Evolutionary conservation across 2,888 invertebrate genomes (phyloP).

Genomic region (Pterobdella sp.): DNA sequence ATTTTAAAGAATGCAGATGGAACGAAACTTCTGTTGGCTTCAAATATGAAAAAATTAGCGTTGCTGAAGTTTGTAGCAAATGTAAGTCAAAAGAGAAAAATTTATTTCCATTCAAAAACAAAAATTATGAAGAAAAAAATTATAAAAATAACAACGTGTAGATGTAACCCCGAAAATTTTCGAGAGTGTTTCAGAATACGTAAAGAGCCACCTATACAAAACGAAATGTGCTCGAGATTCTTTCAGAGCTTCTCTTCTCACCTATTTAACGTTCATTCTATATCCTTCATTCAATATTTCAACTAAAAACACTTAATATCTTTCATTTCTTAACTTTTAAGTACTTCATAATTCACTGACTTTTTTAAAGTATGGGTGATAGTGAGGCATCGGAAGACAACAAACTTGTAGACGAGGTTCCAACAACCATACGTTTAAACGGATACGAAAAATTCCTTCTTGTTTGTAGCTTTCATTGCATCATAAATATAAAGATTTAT

Average conservation of each 20-base stretch:
- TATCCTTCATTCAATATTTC: background rate
- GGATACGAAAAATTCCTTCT: conserved; percentile 21
- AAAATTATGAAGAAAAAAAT: background rate
- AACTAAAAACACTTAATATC: background rate
- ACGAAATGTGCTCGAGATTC: conserved; percentile 18
- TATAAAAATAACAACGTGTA: background rate
- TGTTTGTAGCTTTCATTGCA: background rate
- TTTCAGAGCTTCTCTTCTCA: conserved; percentile 15
- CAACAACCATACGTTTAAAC: background rate
- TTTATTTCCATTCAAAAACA: background rate
- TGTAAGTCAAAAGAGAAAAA: conserved; percentile 10
- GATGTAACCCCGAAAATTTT: background rate
- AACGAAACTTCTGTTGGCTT: conserved; percentile 19
- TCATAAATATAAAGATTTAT: background rate
- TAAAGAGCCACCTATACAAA: conserved; percentile 19
- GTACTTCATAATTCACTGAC: background rate
- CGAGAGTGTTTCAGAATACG: conserved; percentile 15
- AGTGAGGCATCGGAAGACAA: conserved; percentile 7
- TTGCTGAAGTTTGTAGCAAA: conserved; percentile 10
- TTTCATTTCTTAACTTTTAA: background rate
- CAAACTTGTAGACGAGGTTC: conserved; percentile 9
- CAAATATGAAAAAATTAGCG: conserved; percentile 11
- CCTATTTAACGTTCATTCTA: conserved; percentile 17
- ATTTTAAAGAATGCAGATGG: no score
- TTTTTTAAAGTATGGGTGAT: conserved; percentile 17